Conservation (phyloP, 2,113 vertebrate genomes). For the Nibea albiflora region DNA sequence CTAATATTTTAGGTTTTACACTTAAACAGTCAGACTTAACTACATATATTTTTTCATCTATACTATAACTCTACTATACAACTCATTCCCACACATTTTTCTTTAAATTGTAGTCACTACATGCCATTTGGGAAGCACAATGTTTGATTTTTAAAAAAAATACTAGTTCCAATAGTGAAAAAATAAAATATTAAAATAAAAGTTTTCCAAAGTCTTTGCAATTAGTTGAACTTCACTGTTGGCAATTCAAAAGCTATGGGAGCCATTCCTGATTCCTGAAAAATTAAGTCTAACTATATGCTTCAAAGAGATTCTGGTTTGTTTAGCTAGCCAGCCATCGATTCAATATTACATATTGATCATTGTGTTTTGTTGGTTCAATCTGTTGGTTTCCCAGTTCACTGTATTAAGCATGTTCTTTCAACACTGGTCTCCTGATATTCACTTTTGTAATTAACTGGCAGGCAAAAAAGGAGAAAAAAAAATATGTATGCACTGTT, state of each 20-base stretch:
- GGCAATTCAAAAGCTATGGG: neutral
- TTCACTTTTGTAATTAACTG: slow-evolving; percentile 17
- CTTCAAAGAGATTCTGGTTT: neutral
- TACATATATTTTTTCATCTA: neutral
- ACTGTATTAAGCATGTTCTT: neutral
- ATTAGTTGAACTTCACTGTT: neutral
- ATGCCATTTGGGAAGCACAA: too few species aligned
- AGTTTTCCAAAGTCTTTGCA: too few species aligned
- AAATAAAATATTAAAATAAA: neutral
- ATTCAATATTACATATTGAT: neutral
- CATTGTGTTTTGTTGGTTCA: too few species aligned
- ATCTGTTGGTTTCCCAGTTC: neutral
- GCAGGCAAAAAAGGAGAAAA: neutral
- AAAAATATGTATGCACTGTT: neutral
- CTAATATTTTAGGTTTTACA: neutral
- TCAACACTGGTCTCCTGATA: neutral
- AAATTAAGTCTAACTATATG: too few species aligned
- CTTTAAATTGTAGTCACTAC: too few species aligned
- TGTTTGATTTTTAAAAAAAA: too few species aligned
- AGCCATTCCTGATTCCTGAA: too few species aligned
- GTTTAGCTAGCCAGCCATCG: neutral
- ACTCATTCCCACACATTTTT: too few species aligned
- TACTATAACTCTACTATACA: neutral
- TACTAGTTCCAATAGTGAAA: neutral
- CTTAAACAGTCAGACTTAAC: neutral